Percentiles rank a stretch among this genome's conserved stretches.
phyloP scores from a whole-genome alignment of 2,888 invertebrate species.

The Deroplatys truncata region DNA sequence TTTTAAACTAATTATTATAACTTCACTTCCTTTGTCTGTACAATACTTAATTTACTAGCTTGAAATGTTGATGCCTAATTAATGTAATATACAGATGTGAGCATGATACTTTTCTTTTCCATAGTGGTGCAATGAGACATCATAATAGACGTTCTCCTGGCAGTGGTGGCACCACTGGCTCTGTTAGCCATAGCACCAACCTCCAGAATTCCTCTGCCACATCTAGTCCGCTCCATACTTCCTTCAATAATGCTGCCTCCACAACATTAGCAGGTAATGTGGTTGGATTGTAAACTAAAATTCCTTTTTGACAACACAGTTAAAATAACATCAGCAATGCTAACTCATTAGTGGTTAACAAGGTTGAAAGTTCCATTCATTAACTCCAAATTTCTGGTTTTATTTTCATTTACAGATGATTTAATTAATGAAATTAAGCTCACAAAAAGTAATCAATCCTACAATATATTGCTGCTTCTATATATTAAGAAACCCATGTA shows the following conservation, averaged over 20 bases:
- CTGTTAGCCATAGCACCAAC: slow-evolving; percentile 12
- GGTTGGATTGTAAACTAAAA: not conserved
- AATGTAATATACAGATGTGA: not conserved
- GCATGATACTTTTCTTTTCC: not conserved
- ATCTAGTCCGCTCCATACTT: slow-evolving; percentile 19
- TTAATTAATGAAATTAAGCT: no score
- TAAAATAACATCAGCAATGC: not conserved
- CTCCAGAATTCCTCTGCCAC: slow-evolving; percentile 21
- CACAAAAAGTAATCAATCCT: no score
- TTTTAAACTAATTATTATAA: not conserved
- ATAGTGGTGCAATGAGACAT: slow-evolving; percentile 27
- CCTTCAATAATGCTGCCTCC: slow-evolving; percentile 28
- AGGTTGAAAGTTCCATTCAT: not conserved
- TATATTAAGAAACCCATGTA: no score
- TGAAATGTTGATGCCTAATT: not conserved
- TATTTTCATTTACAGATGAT: no score
- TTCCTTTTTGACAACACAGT: no score
- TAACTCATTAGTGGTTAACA: not conserved
- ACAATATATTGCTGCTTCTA: no score
- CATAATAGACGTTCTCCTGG: slow-evolving; percentile 27
- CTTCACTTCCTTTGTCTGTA: not conserved
- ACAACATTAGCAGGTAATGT: slow-evolving; percentile 31
- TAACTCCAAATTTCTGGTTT: no score
- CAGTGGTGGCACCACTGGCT: slow-evolving; percentile 11
- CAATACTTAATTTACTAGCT: not conserved